Evolutionary conservation across 2,797 vertebrate species (phyloP).

Genomic region (Dermochelys coriacea): DNA sequence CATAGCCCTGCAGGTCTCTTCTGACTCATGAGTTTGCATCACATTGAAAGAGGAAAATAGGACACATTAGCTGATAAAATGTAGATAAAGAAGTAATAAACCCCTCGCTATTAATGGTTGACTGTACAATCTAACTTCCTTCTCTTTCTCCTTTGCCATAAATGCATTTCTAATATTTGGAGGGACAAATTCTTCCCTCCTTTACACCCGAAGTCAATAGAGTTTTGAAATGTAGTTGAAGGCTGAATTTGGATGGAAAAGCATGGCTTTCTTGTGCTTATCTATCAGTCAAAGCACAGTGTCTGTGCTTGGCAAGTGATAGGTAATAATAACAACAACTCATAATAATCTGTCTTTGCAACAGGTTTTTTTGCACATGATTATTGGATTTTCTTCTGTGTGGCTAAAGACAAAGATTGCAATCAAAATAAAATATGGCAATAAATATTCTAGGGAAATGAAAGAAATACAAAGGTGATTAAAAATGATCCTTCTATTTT

Average conservation of each 20-base stretch:
- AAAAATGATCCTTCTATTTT: neutral
- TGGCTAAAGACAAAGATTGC: neutral
- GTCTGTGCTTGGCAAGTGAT: neutral
- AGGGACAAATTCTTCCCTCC: conserved; percentile 30
- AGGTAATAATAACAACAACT: neutral
- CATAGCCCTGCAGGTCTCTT: conserved; percentile 51
- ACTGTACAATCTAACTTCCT: neutral
- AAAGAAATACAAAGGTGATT: conserved; percentile 1
- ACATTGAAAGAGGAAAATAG: conserved; percentile 61
- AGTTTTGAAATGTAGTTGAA: conserved; percentile 48
- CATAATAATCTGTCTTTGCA: neutral
- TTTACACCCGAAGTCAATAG: neutral
- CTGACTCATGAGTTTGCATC: conserved; percentile 25
- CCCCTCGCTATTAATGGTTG: conserved; percentile 19
- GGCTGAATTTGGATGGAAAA: conserved; percentile 49
- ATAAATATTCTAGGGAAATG: neutral
- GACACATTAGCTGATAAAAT: conserved; percentile 54
- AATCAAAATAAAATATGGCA: neutral
- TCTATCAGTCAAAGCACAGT: neutral
- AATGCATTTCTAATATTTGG: conserved; percentile 25
- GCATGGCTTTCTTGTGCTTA: neutral
- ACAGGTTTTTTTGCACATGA: neutral
- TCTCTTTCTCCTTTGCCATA: neutral
- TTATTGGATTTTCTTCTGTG: neutral
- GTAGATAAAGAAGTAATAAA: conserved; percentile 48